Evolutionary conservation across 2,888 invertebrate species (phyloP), one percentile per base, ranked within the genome.

Genomic region (Leptinotarsa rubiginosa): DNA sequence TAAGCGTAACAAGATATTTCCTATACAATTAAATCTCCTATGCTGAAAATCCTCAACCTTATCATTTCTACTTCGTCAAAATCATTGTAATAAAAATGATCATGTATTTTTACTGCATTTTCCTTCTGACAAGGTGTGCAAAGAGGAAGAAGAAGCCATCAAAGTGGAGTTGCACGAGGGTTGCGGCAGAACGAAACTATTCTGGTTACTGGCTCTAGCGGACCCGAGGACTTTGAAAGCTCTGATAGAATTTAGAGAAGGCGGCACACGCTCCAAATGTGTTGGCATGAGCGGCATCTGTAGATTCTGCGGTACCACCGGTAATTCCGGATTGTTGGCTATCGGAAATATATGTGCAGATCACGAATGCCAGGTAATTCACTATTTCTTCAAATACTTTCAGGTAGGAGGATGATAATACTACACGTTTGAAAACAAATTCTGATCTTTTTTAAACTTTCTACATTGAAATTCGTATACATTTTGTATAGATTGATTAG

Each of bases 101-200:
- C 10, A 10, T 41, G 31, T 31, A 31, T 31, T 31, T 3, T 41
- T 41, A 41, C 10, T 41, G 41, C 41, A 41, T 41, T 41, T 41
- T 41, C 2, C 10, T 41, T 41, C 41, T 41, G 41, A 12, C 41
- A 41, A 94, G 93, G 95, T 96, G 22, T 97, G 97, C 88, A 97
- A 97, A 87, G 97, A 97, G 85, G 97, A 98, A 84, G 97, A 98
- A 85, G 97, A 97, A 86, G 96, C 97, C 0, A 97, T 98, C 76
- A 94, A 96, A 77, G 96, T 99, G 5, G 98, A 99, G 87, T 91
- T 98, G n/a, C 98, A 99, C 87, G 98, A 97, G 88, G 94, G 95
- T 0, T 98, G 98, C 86, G 98, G 98, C 0, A 91, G 99, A 52
- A 97, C 97, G 1, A 98, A 98, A 87, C 89, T 99, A 5, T 97